Percentiles rank a stretch among this genome's conserved stretches.
Conservation (phyloP, 2,888 invertebrate species). For the Drosophila dives region DNA sequence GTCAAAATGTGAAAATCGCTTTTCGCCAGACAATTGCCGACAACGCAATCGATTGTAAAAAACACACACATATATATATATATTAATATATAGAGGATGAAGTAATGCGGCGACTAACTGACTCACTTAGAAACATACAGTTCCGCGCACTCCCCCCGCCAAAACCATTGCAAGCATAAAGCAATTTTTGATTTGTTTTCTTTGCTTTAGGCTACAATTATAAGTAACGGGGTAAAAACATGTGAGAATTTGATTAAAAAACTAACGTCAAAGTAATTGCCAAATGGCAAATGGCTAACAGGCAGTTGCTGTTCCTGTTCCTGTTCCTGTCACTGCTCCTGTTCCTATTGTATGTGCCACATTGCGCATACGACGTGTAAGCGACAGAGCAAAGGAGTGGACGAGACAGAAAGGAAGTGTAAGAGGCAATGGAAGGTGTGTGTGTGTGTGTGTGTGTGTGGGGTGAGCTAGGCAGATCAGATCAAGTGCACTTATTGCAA, state of each 20-base stretch:
- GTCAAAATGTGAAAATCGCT: conserved; percentile 69
- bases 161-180: background rate
- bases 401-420: background rate
- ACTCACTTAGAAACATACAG: conserved; percentile 24
- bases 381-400: background rate
- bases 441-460: background rate
- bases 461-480: background rate
- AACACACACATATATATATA: background rate
- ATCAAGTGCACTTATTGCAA: conserved; percentile 33
- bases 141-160: background rate
- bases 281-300: conserved; percentile 21
- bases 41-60: conserved; percentile 63
- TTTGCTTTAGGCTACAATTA: conserved; percentile 42
- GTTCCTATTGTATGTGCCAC: conserved; percentile 7
- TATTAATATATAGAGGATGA: background rate
- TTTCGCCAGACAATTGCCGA: conserved; percentile 69
- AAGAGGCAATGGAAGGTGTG: background rate
- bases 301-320: conserved; percentile 3
- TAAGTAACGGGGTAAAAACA: conserved; percentile 45
- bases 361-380: conserved; percentile 42
- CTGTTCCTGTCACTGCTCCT: conserved; percentile 6
- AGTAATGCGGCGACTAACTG: conserved; percentile 36
- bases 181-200: conserved; percentile 7
- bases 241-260: conserved; percentile 76
- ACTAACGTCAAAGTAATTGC: conserved; percentile 67